Percentiles rank a stretch among this genome's conserved stretches.
phyloP scores from a whole-genome alignment of 2,888 invertebrate species.

The Melinaea menophilus region DNA sequence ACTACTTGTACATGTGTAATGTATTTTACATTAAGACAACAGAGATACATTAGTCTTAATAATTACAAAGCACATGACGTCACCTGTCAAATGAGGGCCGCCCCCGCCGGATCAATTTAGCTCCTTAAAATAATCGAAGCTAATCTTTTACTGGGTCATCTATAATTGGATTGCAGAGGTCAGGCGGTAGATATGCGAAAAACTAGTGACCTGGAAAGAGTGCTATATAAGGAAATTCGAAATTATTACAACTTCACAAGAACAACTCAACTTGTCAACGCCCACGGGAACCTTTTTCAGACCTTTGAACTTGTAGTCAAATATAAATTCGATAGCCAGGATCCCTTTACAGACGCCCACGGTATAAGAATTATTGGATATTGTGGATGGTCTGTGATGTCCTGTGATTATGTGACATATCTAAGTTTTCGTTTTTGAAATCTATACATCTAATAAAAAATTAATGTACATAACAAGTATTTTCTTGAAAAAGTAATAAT shows the following conservation, averaged over 20 bases:
- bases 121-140: constrained; percentile 22
- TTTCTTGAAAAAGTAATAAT: too few species aligned
- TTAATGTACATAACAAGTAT: too few species aligned
- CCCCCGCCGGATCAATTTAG: constrained; percentile 14
- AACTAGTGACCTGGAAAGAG: constrained; percentile 7
- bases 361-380: too few species aligned
- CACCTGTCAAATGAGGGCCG: background rate
- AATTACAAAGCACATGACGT: background rate
- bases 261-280: background rate
- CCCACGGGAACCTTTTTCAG: background rate
- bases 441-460: too few species aligned
- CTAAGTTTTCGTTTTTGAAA: too few species aligned
- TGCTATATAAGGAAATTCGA: constrained; percentile 5
- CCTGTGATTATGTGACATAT: too few species aligned
- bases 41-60: background rate
- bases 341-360: too few species aligned
- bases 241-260: constrained; percentile 6
- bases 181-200: constrained; percentile 21
- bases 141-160: constrained; percentile 23
- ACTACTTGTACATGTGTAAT: too few species aligned
- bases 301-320: background rate
- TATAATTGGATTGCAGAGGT: constrained; percentile 22
- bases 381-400: too few species aligned
- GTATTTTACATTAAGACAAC: too few species aligned
- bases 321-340: background rate